Base-by-base conservation (phyloP, 1,140 invertebrate genomes). In the Cheumatopsyche charites region DNA sequence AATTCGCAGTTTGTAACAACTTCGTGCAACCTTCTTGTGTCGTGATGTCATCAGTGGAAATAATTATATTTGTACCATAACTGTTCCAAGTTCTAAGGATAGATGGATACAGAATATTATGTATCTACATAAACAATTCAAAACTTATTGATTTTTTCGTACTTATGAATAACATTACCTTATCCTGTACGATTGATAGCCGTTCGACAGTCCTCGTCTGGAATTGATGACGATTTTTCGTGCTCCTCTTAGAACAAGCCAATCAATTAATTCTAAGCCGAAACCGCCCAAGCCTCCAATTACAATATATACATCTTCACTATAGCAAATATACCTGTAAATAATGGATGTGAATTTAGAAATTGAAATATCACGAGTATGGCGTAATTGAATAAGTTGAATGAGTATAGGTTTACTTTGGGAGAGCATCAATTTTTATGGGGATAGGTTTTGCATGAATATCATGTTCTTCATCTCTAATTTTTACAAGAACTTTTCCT, bases 231-330 rank as follows among this genome's bases (percentile, higher is more conserved):
- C 83, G 0, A 98, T 75, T 77, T 91, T 91, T 70, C 83, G 88
- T 6, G 90, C 93, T 1, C 94, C 95, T 78, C 94, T 85, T 25
- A 91, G 79, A 13, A 94, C 86, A 69, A 97, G 83, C 94, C 95
- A 97, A 78, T 95, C 90, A 2, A 90, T 88, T 52, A 98, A 79
- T 80, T 98, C 95, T n/a, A 98, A 83, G 41, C 95, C 95, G 80
- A 98, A 95, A 1, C 94, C 94, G 29, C 94, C 95, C 0, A 97
- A 83, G 70, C 95, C 95, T 43, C 95, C 89, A 1, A 86, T 82
- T 0, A 91, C 84, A 0, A 90, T 78, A 74, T 88, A 90, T 3
- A 82, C 82, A 15, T 81, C 69, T 13, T 85, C 78, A 0, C 79
- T 78, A 11, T 82, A 78, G 69, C 86, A 87, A 25, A 81, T 81